Evolutionary conservation across 1,140 invertebrate species (phyloP).

Genomic region (Drosophila neocordata): DNA sequence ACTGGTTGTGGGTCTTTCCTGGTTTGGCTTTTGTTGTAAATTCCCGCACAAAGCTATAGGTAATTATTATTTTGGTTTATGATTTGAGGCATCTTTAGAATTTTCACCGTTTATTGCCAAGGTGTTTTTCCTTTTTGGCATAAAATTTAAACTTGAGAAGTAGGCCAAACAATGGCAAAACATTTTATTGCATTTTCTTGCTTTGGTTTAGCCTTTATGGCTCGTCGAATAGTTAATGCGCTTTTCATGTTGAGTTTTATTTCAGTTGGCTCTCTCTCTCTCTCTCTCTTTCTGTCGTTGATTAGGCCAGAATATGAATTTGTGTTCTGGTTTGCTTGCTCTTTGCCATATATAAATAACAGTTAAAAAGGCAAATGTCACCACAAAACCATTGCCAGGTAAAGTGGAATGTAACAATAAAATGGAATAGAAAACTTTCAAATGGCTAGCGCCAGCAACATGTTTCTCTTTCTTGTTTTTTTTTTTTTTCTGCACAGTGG

Average conservation of each 20-base stretch:
- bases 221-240: slow-evolving; percentile 73
- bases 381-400: neutral
- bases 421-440: slow-evolving; percentile 9
- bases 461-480: neutral
- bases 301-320: slow-evolving; percentile 26
- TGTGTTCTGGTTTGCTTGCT: neutral
- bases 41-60: slow-evolving; percentile 56
- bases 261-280: neutral
- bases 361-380: slow-evolving; percentile 1
- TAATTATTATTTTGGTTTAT: slow-evolving; percentile 81
- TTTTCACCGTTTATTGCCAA: slow-evolving; percentile 69
- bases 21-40: slow-evolving; percentile 57
- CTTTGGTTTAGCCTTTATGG: slow-evolving; percentile 42
- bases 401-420: slow-evolving; percentile 6
- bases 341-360: neutral
- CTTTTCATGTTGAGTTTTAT: slow-evolving; percentile 55
- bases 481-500: neutral
- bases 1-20: slow-evolving; percentile 14
- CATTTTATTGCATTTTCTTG: slow-evolving; percentile 48
- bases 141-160: slow-evolving; percentile 60
- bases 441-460: neutral
- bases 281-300: slow-evolving; percentile 20
- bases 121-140: slow-evolving; percentile 43
- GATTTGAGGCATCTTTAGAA: slow-evolving; percentile 75
- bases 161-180: slow-evolving; percentile 46